A percentile compares a stretch with the other conserved stretches of the same genome.
These are phyloP conservation scores for Scaptomyza graminum DNA, from an alignment of 1,140 invertebrate genomes.

Conservation along the genomic window DNA sequence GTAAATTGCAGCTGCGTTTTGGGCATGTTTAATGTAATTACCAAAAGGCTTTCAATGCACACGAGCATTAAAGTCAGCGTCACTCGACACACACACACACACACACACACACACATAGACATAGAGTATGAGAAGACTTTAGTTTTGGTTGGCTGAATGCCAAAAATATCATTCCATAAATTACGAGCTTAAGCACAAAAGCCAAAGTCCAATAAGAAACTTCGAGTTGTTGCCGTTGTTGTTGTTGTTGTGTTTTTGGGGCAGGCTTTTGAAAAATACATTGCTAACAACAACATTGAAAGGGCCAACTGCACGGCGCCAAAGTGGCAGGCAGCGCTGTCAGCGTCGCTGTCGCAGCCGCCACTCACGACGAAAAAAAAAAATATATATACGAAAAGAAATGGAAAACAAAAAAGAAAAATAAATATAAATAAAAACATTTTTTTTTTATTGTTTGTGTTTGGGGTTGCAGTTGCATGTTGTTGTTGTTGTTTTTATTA, in stretches of 20 bases:
- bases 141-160: slow-evolving; percentile 56
- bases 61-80: slow-evolving; percentile 64
- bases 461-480: not conserved
- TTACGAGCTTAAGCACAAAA: slow-evolving; percentile 76
- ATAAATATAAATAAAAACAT: slow-evolving; percentile 39
- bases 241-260: slow-evolving; percentile 10
- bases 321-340: slow-evolving; percentile 36
- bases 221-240: slow-evolving; percentile 32
- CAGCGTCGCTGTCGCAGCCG: slow-evolving; percentile 30
- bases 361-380: slow-evolving; percentile 22
- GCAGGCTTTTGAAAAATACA: slow-evolving; percentile 50
- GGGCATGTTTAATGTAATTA: slow-evolving; percentile 82
- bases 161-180: slow-evolving; percentile 82
- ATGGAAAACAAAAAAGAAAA: slow-evolving; percentile 15
- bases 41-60: slow-evolving; percentile 79
- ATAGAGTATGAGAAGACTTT: slow-evolving; percentile 4
- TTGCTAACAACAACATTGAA: slow-evolving; percentile 28
- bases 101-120: slow-evolving; percentile 23
- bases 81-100: slow-evolving; percentile 35
- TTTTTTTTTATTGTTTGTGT: not conserved
- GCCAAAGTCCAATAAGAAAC: slow-evolving; percentile 79
- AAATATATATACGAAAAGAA: too few relatives aligned
- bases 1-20: slow-evolving; percentile 80
- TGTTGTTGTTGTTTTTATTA: slow-evolving; percentile 2
- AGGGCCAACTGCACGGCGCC: slow-evolving; percentile 26